Evolutionary conservation across 1,140 invertebrate genomes (phyloP).

Genomic region (Marisa cornuarietis): DNA sequence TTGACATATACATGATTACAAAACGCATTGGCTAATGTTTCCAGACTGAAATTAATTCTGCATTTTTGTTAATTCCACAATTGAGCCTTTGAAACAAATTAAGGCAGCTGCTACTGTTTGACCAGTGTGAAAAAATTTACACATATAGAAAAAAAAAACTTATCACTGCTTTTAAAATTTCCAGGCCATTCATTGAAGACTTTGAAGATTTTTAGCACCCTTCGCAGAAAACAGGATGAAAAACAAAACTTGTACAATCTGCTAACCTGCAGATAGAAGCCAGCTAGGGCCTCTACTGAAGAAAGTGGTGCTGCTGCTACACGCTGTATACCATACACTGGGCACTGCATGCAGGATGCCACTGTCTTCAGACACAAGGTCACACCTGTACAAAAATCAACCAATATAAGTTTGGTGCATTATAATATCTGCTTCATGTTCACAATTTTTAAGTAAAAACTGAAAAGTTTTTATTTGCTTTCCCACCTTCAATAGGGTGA

Average conservation of each 20-base stretch:
- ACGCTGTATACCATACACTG: constrained; percentile 92
- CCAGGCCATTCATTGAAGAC: neutral
- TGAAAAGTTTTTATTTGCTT: neutral
- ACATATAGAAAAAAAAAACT: too few relatives aligned
- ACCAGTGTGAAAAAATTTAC: too few relatives aligned
- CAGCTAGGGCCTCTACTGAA: constrained; percentile 79
- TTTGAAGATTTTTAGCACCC: neutral
- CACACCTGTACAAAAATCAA: constrained; percentile 35
- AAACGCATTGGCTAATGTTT: too few relatives aligned
- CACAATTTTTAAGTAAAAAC: neutral
- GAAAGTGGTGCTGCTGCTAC: constrained; percentile 77
- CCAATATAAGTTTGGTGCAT: neutral
- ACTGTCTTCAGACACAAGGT: constrained; percentile 35
- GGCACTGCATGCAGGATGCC: constrained; percentile 72
- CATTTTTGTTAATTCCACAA: too few relatives aligned
- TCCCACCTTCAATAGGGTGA: constrained; percentile 91
- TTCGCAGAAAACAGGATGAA: neutral
- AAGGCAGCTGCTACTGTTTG: too few relatives aligned
- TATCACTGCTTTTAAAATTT: too few relatives aligned
- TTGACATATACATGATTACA: too few relatives aligned
- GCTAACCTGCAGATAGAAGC: constrained; percentile 77
- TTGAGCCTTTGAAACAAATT: too few relatives aligned
- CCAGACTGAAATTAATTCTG: too few relatives aligned
- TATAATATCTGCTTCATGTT: neutral
- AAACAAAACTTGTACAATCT: neutral